Evolutionary conservation across 2,797 vertebrate genomes (phyloP).

Genomic region (Sylvilagus floridanus): DNA sequence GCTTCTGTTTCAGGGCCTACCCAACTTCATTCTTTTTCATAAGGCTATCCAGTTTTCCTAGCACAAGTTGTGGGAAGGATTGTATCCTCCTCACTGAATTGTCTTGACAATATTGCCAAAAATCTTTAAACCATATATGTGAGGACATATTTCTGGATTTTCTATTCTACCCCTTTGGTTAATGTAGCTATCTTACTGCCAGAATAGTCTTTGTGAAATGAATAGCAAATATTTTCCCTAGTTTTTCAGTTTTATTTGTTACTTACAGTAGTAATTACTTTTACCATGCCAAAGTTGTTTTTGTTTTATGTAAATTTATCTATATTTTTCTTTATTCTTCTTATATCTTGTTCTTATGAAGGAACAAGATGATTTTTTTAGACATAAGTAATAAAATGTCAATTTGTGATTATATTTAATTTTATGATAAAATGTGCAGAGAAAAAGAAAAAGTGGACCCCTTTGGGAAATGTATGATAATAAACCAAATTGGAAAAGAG

Average conservation of each 20-base stretch:
- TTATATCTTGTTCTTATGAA: background rate
- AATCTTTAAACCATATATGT: background rate
- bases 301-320: conserved; percentile 4
- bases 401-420: background rate
- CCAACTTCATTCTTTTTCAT: background rate
- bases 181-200: background rate
- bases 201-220: conserved; percentile 15
- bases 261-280: background rate
- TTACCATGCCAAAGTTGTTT: background rate
- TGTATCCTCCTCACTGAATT: background rate
- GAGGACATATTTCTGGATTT: background rate
- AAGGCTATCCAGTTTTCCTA: background rate
- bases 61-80: background rate
- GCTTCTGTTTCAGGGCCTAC: background rate
- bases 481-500: background rate
- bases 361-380: background rate
- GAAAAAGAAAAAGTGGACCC: background rate
- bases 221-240: background rate
- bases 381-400: background rate
- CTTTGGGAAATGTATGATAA: background rate
- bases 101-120: background rate
- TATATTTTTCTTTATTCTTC: background rate
- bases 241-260: background rate
- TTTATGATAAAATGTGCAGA: background rate
- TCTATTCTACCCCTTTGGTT: background rate